Conservation (phyloP, 2,797 vertebrate species). For the Trematocara caparti region DNA sequence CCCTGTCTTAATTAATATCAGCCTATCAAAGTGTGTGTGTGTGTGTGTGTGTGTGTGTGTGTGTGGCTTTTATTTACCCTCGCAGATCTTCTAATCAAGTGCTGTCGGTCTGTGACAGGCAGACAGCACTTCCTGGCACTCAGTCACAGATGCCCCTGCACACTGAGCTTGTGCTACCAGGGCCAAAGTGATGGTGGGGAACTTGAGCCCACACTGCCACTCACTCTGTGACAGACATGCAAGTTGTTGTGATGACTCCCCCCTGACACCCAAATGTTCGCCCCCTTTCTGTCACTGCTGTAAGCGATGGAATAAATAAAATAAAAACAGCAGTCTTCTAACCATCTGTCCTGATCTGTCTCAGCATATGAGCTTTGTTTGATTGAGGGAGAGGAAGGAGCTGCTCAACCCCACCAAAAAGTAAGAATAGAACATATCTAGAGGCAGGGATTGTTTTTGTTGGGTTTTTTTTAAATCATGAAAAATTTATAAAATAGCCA, state of each 20-base stretch:
- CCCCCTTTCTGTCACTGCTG: conserved; percentile 39
- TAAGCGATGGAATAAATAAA: conserved; percentile 37
- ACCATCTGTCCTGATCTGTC: conserved; percentile 54
- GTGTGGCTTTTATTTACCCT: conserved; percentile 50
- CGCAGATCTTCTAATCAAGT: conserved; percentile 37
- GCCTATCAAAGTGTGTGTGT: neutral
- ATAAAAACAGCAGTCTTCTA: conserved; percentile 50
- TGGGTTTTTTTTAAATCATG: fast-evolving
- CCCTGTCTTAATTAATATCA: conserved; percentile 32
- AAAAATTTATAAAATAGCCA: neutral
- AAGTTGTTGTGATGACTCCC: conserved; percentile 21
- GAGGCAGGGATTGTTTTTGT: neutral
- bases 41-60: neutral
- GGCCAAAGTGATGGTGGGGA: conserved; percentile 12
- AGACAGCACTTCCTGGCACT: conserved; percentile 44
- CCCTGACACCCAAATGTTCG: conserved; percentile 7
- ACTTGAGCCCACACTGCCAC: conserved; percentile 31
- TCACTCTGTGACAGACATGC: conserved; percentile 40
- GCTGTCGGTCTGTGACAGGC: conserved; percentile 52
- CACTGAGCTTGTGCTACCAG: conserved; percentile 23
- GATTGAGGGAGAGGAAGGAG: conserved; percentile 27
- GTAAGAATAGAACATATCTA: conserved; percentile 9
- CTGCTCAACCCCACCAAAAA: neutral
- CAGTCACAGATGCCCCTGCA: conserved; percentile 50
- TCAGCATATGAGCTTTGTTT: conserved; percentile 47